Base-by-base conservation (phyloP, 2,113 vertebrate species). In the Muntiacus muntjak region DNA sequence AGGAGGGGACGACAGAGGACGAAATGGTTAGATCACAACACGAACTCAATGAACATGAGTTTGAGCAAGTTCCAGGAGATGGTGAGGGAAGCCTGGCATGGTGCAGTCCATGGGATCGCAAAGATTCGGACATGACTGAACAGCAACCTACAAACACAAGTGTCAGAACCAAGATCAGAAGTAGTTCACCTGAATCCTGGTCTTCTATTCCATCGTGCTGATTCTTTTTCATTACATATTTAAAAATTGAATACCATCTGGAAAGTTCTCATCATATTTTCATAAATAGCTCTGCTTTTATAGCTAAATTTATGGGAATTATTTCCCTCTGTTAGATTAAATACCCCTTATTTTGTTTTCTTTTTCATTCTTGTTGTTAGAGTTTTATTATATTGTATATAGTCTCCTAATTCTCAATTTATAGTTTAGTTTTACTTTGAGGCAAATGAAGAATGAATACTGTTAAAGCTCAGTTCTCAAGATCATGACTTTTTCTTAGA, bases 31-130 rank as follows among this genome's bases (percentile, higher is more conserved):
- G 64, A 71, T 36, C n/a, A 71, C 15, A 71, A 71, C 4, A 71
- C 17, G 0, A 2, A 71, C 64, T 71, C 64, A 71, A 36, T 36
- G 64, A 36, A 36, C n/a, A 36, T 71, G n/a, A 21, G n/a, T 71
- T 71, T 71, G 64, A 71, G n/a, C n/a, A 36, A 71, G 64, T 17
- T 71, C 9, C 17, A 71, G 64, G 64, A 71, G 64, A 71, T 71
- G 64, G n/a, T 36, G 64, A 36, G 64, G 64, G 64, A n/a, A 71
- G n/a, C 64, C 64, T 23, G n/a, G n/a, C 17, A 36, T 36, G n/a
- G 9, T 36, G 17, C 9, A 36, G n/a, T 36, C 4, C 9, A 36
- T 71, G 64, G 17, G 17, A 9, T 36, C 0, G 0, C n/a, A 11
- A 71, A 11, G 17, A 36, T 71, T 36, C 5, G 17, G 64, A 71